These are phyloP conservation scores for Amphibalanus amphitrite DNA, from an alignment of 1,140 invertebrate species.

Conservation along the genomic window DNA sequence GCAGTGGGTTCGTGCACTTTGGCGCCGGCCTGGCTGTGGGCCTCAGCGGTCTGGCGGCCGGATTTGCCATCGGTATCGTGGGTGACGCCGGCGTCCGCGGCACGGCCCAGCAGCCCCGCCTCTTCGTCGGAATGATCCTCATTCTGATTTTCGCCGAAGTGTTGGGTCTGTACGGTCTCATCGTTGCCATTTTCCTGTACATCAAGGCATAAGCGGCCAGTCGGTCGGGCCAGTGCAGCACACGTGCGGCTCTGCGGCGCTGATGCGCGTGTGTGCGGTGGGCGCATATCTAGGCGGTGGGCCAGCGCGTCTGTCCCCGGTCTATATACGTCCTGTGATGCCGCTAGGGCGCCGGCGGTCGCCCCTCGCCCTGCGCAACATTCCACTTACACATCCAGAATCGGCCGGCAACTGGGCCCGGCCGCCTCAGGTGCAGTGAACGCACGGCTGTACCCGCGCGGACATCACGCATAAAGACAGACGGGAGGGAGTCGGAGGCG, in stretches of 20 bases:
- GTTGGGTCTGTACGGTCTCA: conserved; percentile 97
- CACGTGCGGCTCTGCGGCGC: neutral
- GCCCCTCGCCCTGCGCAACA: neutral
- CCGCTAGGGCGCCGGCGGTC: neutral
- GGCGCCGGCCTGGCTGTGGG: conserved; percentile 94
- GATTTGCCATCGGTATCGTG: conserved; percentile 97
- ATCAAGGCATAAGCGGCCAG: conserved; percentile 40
- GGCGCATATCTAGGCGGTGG: neutral
- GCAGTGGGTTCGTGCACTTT: conserved; percentile 87
- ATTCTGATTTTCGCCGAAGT: conserved; percentile 99
- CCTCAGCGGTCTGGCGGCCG: conserved; percentile 90
- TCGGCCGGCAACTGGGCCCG: neutral
- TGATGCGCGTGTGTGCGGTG: neutral
- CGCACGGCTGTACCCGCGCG: too few relatives aligned
- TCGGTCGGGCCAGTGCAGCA: neutral
- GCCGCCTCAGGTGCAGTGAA: too few relatives aligned
- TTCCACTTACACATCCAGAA: neutral
- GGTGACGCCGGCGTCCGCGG: conserved; percentile 97
- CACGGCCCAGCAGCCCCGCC: conserved; percentile 93
- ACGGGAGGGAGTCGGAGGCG: too few relatives aligned
- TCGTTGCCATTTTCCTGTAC: conserved; percentile 95
- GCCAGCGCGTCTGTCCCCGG: neutral
- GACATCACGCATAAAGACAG: too few relatives aligned
- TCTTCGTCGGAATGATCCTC: conserved; percentile 99
- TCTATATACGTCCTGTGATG: neutral